Evolutionary conservation across 2,797 vertebrate species (phyloP).

Genomic region (Gymnoscopelus braueri): DNA sequence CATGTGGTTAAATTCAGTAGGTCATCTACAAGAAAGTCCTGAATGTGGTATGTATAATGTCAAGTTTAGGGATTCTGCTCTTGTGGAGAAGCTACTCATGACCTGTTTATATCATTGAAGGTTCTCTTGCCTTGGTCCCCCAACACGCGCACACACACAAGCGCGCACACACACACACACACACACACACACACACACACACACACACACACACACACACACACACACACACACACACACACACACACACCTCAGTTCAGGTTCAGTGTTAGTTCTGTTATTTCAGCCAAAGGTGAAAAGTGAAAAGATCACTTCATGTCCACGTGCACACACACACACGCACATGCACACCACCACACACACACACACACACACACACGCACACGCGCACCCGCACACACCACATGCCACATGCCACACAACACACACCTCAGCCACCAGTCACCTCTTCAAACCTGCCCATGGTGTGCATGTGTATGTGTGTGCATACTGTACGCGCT

Average conservation of each 20-base stretch:
- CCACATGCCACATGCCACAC: constrained; percentile 38
- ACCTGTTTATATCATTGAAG: constrained; percentile 75
- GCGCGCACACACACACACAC: constrained; percentile 49
- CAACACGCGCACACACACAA: background rate
- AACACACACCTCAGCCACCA: constrained; percentile 30
- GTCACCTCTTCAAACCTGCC: constrained; percentile 38
- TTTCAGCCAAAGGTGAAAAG: constrained; percentile 56
- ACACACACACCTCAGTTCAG: constrained; percentile 34
- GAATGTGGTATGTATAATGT: constrained; percentile 62
- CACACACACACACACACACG: constrained; percentile 2
- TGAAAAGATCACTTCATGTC: constrained; percentile 61
- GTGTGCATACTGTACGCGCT: too few relatives aligned
- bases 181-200: constrained; percentile 38
- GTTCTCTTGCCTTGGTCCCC: constrained; percentile 35
- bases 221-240: constrained; percentile 37
- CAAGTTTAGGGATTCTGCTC: background rate
- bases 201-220: constrained; percentile 39
- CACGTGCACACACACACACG: constrained; percentile 15
- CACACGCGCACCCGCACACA: too few relatives aligned
- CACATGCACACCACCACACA: constrained; percentile 12
- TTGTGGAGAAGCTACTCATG: constrained; percentile 1
- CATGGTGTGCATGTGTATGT: constrained; percentile 20
- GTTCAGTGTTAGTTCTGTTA: constrained; percentile 39
- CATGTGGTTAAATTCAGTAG: constrained; percentile 92
- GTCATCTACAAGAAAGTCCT: constrained; percentile 82